Percentiles rank a stretch among this genome's conserved stretches.
phyloP scores from a whole-genome alignment of 1,140 invertebrate species.

The Drosophila bifasciata region DNA sequence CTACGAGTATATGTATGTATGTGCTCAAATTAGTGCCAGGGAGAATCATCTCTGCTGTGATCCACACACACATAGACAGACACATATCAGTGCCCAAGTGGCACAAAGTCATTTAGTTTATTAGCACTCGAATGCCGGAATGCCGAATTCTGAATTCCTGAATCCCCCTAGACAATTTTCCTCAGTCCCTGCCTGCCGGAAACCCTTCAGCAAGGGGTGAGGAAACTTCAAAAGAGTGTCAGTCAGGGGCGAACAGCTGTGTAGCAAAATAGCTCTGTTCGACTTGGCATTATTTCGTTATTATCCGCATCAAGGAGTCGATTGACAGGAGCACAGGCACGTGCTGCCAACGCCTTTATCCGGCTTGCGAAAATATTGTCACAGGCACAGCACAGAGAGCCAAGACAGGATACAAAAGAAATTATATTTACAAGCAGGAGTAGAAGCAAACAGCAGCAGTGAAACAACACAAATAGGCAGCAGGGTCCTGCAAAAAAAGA shows the following conservation, averaged over 20 bases:
- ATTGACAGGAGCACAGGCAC: slow-evolving; percentile 75
- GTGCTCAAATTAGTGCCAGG: slow-evolving; percentile 27
- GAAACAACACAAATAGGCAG: slow-evolving; percentile 66
- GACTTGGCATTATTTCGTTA: slow-evolving; percentile 79
- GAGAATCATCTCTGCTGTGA: not conserved
- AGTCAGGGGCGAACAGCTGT: too few relatives aligned
- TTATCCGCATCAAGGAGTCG: slow-evolving; percentile 81
- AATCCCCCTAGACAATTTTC: slow-evolving; percentile 9
- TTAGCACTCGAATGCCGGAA: slow-evolving; percentile 61
- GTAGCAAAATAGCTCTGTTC: slow-evolving; percentile 52
- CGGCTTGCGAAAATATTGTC: slow-evolving; percentile 76
- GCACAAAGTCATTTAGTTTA: slow-evolving; percentile 76
- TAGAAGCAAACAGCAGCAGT: not conserved
- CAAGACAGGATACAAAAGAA: slow-evolving; percentile 69
- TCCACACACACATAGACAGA: slow-evolving; percentile 1
- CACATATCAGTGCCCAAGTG: slow-evolving; percentile 60
- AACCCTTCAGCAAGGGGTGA: slow-evolving; percentile 46
- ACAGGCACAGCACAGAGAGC: slow-evolving; percentile 43
- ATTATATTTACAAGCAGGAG: slow-evolving; percentile 67
- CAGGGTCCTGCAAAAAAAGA: slow-evolving; percentile 21
- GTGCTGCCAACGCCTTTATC: slow-evolving; percentile 76
- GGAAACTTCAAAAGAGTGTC: slow-evolving; percentile 46
- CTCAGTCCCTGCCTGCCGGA: slow-evolving; percentile 28
- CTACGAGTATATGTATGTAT: too few relatives aligned
- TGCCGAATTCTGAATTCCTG: not conserved